Conservation (phyloP, 2,888 invertebrate species). For the Mycalesis mineus region DNA sequence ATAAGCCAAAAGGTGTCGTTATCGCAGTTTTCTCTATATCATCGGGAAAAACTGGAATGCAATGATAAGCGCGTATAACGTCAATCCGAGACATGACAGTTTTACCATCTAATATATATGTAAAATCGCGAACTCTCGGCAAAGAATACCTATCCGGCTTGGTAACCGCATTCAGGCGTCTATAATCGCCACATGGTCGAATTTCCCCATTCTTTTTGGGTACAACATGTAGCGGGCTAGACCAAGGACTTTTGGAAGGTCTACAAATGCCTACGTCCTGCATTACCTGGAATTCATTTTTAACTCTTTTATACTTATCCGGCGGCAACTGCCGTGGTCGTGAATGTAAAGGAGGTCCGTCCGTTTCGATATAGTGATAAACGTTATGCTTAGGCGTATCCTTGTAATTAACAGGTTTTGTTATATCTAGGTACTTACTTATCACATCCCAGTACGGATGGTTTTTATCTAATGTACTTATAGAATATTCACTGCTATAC, state of each 20-base stretch:
- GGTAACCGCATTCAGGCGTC: constrained; percentile 41
- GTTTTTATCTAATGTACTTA: too few relatives aligned
- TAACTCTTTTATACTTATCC: too few relatives aligned
- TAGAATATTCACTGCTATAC: too few relatives aligned
- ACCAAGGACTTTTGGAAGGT: constrained; percentile 30
- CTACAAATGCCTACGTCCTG: background rate
- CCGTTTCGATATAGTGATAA: too few relatives aligned
- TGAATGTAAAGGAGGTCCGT: too few relatives aligned
- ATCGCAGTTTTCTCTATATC: constrained; percentile 27
- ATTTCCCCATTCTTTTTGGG: constrained; percentile 28
- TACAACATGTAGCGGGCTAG: constrained; percentile 37
- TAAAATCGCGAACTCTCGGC: constrained; percentile 22
- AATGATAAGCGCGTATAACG: constrained; percentile 25
- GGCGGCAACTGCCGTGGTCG: too few relatives aligned
- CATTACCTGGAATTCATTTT: background rate
- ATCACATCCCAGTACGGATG: too few relatives aligned
- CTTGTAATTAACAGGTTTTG: too few relatives aligned
- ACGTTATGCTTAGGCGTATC: too few relatives aligned
- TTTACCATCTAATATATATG: constrained; percentile 17
- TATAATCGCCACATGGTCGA: constrained; percentile 48
- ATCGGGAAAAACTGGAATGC: constrained; percentile 14
- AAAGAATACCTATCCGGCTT: constrained; percentile 33
- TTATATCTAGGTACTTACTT: too few relatives aligned
- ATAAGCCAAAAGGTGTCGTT: constrained; percentile 31
- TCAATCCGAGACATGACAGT: constrained; percentile 25